Conservation (phyloP, 2,888 invertebrate species). For the Pemphredon lugubris region DNA sequence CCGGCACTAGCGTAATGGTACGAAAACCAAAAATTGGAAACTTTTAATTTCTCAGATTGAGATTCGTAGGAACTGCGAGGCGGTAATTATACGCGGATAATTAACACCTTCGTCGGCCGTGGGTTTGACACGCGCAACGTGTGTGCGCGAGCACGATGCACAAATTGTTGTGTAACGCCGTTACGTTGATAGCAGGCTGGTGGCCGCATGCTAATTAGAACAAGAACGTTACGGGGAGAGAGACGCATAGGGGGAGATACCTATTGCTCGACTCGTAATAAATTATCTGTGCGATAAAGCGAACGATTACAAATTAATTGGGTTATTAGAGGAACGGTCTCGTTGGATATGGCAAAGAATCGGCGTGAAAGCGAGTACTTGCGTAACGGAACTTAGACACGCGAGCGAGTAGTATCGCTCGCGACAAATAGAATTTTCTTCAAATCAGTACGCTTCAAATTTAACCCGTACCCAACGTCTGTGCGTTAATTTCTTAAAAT, state of each 20-base stretch:
- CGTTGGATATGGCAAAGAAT: conserved; percentile 3
- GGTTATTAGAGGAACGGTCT: conserved; percentile 6
- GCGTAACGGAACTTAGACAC: too few species aligned
- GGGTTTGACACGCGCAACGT: conserved; percentile 22
- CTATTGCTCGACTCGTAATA: too few species aligned
- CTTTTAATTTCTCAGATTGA: conserved; percentile 32
- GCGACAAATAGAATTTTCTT: too few species aligned
- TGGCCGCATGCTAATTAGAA: conserved; percentile 57
- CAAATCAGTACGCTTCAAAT: too few species aligned
- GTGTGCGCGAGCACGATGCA: conserved; percentile 26
- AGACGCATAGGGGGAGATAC: not conserved
- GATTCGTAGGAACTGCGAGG: conserved; percentile 20
- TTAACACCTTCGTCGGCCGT: conserved; percentile 56
- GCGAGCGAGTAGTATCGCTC: too few species aligned
- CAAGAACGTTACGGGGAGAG: conserved; percentile 21
- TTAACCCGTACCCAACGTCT: too few species aligned
- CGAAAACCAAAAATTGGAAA: too few species aligned
- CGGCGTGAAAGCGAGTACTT: not conserved
- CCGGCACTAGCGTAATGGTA: too few species aligned
- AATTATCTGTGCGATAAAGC: conserved; percentile 14
- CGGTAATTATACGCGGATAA: conserved; percentile 52
- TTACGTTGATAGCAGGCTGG: conserved; percentile 48
- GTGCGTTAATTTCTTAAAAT: too few species aligned
- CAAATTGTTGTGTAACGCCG: conserved; percentile 46
- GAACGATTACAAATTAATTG: conserved; percentile 28